Percentiles rank a stretch among this genome's conserved stretches.
phyloP scores from a whole-genome alignment of 2,113 vertebrate genomes.

The Notarius quadriscutis region DNA sequence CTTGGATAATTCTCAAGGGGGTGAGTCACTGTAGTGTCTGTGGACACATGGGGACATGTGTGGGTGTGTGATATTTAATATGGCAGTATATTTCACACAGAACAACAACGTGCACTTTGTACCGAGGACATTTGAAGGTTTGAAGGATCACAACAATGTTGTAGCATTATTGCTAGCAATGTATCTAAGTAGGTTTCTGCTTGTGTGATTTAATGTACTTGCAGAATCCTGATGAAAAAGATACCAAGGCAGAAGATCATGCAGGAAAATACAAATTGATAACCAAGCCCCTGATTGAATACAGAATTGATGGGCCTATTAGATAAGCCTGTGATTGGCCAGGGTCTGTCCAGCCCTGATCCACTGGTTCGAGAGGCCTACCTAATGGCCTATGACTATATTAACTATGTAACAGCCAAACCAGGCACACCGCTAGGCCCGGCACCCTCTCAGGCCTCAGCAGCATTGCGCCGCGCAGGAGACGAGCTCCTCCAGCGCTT shows the following conservation, averaged over 20 bases:
- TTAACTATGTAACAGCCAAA: conserved; percentile 68
- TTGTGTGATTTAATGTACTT: not conserved
- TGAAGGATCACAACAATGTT: not conserved
- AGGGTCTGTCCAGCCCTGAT: conserved; percentile 64
- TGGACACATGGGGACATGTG: not conserved
- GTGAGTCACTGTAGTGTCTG: conserved; percentile 29
- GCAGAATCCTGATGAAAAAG: not conserved
- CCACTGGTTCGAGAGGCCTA: conserved; percentile 70
- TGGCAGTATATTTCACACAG: not conserved
- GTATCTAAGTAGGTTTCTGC: not conserved
- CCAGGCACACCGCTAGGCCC: conserved; percentile 48
- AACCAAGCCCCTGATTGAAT: not conserved
- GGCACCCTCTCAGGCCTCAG: conserved; percentile 60
- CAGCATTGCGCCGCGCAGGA: conserved; percentile 69
- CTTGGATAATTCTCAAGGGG: conserved; percentile 2
- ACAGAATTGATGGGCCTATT: conserved; percentile 52
- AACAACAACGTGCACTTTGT: not conserved
- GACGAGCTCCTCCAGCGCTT: conserved; percentile 71
- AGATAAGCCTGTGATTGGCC: conserved; percentile 42
- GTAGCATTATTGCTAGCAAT: not conserved
- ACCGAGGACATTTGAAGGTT: not conserved
- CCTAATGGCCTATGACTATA: conserved; percentile 70
- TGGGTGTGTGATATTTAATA: conserved; percentile 15
- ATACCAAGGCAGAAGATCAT: conserved; percentile 11
- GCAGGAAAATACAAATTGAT: not conserved